Base-by-base conservation (phyloP, 1,140 invertebrate species). In the Asobara japonica region DNA sequence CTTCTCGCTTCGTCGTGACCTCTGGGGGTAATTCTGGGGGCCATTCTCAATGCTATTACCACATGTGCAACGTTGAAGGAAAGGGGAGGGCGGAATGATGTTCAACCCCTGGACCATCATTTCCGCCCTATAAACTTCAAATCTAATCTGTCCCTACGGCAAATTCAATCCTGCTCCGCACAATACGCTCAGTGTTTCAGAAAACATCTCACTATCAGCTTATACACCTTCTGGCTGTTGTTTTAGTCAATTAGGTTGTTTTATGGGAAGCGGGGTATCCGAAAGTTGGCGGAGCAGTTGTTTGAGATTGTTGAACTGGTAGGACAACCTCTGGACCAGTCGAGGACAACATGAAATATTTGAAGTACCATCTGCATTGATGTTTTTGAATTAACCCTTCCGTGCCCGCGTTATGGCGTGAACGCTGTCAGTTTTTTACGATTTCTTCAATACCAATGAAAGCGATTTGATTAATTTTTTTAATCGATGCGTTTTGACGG, bases 121-220 rank as follows among this genome's bases (percentile, higher is more conserved):
- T 87, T 87, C 84, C 83, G 81, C 85, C 82, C 84, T 84, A 85
- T 86, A 85, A 86, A 85, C 80, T 84, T 82, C 79, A 85, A 86
- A 86, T 86, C 84, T 82, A 86, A 87, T 87, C 84, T 84, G 84
- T 81, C 81, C 81, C 81, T 83, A 82, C 84, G 82, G 84, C 82
- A 79, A 78, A 65, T 25, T 75, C 78, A 74, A 75, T 77, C 69
- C 72, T 73, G 74, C 79, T 81, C 84, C 79, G 77, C 71, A 85
- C 85, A 85, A 86, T 83, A 85, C 11, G 16, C 29, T 13, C 25
- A 30, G 60, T 31, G 60, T 69, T 68, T 45, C 45, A 45, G 29
- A 67, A 68, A 56, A 41, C 38, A 68, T 45, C 38, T 30, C 48
- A 48, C 29, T 31, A 62, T 30, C 60, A 29, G 29, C 29, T 62